Conservation (phyloP, 2,113 vertebrate species). For the Daboia siamensis region DNA sequence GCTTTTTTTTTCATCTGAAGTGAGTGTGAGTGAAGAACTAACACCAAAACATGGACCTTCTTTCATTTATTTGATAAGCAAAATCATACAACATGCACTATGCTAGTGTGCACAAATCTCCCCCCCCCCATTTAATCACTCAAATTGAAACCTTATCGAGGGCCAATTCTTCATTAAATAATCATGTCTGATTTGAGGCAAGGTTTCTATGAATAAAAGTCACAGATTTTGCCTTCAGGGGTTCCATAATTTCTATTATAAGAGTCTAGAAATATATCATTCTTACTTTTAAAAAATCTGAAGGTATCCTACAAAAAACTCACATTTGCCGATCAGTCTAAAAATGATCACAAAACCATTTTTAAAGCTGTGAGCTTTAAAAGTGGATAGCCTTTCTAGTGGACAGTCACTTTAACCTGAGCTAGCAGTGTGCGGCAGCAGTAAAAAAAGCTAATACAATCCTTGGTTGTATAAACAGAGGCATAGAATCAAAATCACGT, state of each 20-base stretch:
- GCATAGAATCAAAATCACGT: too few relatives aligned
- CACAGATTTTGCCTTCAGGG: not conserved
- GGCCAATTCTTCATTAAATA: not conserved
- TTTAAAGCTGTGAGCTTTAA: not conserved
- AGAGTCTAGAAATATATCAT: not conserved
- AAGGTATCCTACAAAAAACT: not conserved
- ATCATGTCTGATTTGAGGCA: not conserved
- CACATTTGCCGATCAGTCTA: not conserved
- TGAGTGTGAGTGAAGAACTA: not conserved
- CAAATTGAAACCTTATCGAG: not conserved
- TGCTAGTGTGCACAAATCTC: not conserved
- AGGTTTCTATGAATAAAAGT: not conserved
- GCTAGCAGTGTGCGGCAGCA: too few relatives aligned
- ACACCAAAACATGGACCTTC: not conserved
- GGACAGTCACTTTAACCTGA: too few relatives aligned
- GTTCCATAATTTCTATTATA: not conserved
- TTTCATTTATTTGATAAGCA: not conserved
- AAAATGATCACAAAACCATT: not conserved
- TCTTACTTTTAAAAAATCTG: not conserved
- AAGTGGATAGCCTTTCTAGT: too few relatives aligned
- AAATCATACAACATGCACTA: not conserved
- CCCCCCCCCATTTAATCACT: not conserved
- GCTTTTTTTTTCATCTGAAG: not conserved
- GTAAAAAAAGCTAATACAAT: too few relatives aligned
- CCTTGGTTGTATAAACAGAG: too few relatives aligned